Base-by-base conservation (phyloP, 2,797 vertebrate species). In the Oophaga sylvatica region DNA sequence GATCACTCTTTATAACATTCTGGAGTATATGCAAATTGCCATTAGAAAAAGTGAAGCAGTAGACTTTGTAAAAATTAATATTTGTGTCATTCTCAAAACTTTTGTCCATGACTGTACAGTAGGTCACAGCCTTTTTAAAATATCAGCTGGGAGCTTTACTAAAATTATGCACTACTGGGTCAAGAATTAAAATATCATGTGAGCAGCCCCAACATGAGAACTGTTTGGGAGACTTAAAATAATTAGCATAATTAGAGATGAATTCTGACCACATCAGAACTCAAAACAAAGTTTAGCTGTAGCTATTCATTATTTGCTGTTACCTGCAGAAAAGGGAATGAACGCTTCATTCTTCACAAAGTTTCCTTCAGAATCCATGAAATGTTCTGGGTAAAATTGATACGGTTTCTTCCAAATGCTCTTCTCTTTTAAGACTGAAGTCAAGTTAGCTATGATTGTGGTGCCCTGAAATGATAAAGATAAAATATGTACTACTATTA, bases 311-410 rank as follows among this genome's bases (percentile, higher is more conserved):
- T 31, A 67, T 29, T 63, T 35, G 35, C 35, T 65, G 6, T 2
- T 41, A 95, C 94, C 95, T 92, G 93, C 91, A 48, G 94, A 95
- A 95, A 35, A 95, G 19, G 95, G 94, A 22, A 95, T 20, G 89
- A 95, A 95, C 53, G 93, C 94, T 0, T 94, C 93, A 7, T 11
- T 91, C 86, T 93, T 94, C 90, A 94, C 86, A 71, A 94, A 94
- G 29, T 4, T 17, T 31, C 94, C 93, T 0, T 93, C 88, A 0
- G 78, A 81, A 10, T 95, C 92, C 87, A 95, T 91, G 81, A 95
- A 95, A 80, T 94, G 94, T 73, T 92, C 87, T 0, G 94, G 94
- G 53, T 92, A 87, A 90, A 95, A 95, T 5, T 81, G 79, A 0
- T 91, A 83, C 17, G 94, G 94, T 84, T 93, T 92, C 90, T 94